Evolutionary conservation across 2,797 vertebrate species (phyloP).

Genomic region (Xenops minutus): DNA sequence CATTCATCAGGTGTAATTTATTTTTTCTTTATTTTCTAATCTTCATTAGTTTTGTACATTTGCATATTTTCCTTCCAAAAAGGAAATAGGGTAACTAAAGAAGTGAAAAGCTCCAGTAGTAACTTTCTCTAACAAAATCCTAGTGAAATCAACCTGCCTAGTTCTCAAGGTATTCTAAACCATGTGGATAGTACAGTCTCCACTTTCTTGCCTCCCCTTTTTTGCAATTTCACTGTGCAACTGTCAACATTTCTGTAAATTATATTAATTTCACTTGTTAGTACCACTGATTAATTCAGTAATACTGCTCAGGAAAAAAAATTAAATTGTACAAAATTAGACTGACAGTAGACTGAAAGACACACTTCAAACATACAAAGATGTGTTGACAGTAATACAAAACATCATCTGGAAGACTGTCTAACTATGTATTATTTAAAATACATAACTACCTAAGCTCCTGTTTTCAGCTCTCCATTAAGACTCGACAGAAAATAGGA

Average conservation of each 20-base stretch:
- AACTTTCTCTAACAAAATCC: neutral
- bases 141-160: neutral
- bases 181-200: neutral
- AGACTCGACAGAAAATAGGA: neutral
- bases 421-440: neutral
- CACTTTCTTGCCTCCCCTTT: neutral
- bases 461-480: neutral
- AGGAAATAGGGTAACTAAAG: neutral
- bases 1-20: neutral
- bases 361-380: neutral
- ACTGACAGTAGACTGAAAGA: neutral
- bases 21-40: neutral
- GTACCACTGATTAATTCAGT: neutral
- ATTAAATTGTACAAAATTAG: neutral
- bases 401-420: neutral
- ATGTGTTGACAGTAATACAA: neutral
- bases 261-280: neutral
- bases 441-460: neutral
- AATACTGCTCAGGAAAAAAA: neutral
- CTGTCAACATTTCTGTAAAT: neutral
- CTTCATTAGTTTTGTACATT: neutral
- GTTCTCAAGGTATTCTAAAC: neutral
- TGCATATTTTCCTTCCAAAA: neutral
- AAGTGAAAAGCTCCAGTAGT: neutral
- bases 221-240: neutral